Evolutionary conservation across 1,140 invertebrate genomes (phyloP).

Genomic region (Microplitis demolitor): DNA sequence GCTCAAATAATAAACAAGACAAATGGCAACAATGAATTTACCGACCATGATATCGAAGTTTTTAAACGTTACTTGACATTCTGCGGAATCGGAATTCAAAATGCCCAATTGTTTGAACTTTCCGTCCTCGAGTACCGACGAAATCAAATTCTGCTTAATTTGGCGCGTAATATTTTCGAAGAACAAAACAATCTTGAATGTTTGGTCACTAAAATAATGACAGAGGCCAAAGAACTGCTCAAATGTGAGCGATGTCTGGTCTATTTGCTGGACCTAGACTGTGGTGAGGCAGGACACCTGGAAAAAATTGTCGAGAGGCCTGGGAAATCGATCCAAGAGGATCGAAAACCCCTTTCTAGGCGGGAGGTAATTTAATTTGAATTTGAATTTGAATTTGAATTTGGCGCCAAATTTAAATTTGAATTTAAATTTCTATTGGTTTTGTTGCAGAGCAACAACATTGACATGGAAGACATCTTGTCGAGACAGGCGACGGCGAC

Average conservation of each 20-base stretch:
- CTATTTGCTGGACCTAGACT: conserved; percentile 84
- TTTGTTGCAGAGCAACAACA: conserved; percentile 67
- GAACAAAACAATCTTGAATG: conserved; percentile 89
- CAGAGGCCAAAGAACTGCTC: conserved; percentile 87
- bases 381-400: too few species aligned
- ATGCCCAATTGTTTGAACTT: conserved; percentile 94
- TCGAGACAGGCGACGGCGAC: conserved; percentile 66
- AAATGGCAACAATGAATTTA: conserved; percentile 84
- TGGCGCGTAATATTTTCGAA: conserved; percentile 58
- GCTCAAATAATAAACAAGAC: conserved; percentile 98
- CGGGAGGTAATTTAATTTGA: conserved; percentile 61
- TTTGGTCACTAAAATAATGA: conserved; percentile 95
- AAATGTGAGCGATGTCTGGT: conserved; percentile 93
- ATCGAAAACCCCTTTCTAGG: conserved; percentile 68
- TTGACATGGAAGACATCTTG: conserved; percentile 72
- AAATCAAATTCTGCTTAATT: conserved; percentile 75
- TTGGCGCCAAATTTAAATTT: not conserved
- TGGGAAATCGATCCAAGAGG: conserved; percentile 64
- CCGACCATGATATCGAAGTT: conserved; percentile 85
- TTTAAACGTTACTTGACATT: conserved; percentile 90
- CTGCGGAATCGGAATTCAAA: conserved; percentile 96
- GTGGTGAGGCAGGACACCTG: conserved; percentile 82
- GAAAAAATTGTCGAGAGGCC: conserved; percentile 81
- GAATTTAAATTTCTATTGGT: not conserved
- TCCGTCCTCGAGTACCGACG: conserved; percentile 91